Percentiles rank a stretch among this genome's conserved stretches.
phyloP scores from a whole-genome alignment of 1,140 invertebrate species.

The Bombus difficillimus region DNA sequence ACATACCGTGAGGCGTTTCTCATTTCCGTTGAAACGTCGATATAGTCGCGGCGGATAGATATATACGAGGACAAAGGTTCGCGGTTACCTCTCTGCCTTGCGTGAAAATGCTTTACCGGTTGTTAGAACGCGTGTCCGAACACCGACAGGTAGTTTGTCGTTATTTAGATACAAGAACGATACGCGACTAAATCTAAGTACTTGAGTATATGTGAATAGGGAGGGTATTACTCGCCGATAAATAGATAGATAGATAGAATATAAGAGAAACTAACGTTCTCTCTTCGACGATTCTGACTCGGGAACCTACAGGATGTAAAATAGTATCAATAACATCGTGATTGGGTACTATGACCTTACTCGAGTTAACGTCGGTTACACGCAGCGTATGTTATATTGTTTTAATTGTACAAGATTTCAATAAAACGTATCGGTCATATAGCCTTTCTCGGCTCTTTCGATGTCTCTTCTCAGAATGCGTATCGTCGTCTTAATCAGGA shows the following conservation, averaged over 20 bases:
- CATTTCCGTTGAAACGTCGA: conserved; percentile 54
- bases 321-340: too few relatives aligned
- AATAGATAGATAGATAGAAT: too few relatives aligned
- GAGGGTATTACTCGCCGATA: too few relatives aligned
- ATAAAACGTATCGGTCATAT: conserved; percentile 11
- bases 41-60: conserved; percentile 12
- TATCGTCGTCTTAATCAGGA: conserved; percentile 47
- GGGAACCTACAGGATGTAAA: accelerated
- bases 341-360: too few relatives aligned
- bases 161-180: neutral
- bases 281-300: too few relatives aligned
- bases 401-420: conserved; percentile 38
- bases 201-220: neutral
- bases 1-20: conserved; percentile 45
- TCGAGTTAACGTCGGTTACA: neutral
- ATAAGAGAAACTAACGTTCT: too few relatives aligned
- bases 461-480: conserved; percentile 32
- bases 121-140: neutral
- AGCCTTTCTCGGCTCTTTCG: conserved; percentile 24
- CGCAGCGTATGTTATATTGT: neutral
- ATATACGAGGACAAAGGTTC: conserved; percentile 10
- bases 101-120: neutral
- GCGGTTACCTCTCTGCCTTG: neutral
- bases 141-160: neutral
- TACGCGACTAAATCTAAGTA: neutral